Conservation (phyloP, 2,113 vertebrate genomes). For the Otus sunia region DNA sequence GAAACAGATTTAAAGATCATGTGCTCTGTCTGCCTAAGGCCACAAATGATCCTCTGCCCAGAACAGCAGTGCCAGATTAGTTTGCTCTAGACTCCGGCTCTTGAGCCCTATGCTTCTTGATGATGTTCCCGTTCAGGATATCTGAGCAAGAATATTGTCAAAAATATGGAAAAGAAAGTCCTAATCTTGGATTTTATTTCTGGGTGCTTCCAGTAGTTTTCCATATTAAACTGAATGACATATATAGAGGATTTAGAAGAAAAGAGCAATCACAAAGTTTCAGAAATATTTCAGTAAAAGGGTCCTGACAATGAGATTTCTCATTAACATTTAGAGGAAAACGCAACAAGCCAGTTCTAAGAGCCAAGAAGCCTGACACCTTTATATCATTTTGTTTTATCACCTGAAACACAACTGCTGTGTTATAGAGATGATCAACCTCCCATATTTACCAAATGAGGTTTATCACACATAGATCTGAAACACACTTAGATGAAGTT, state of each 20-base stretch:
- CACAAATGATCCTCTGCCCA: background rate
- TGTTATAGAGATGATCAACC: background rate
- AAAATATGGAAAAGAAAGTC: background rate
- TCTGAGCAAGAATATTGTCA: background rate
- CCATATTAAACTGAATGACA: background rate
- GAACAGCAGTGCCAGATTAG: background rate
- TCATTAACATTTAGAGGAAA: background rate
- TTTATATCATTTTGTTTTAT: background rate
- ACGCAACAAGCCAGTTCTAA: background rate
- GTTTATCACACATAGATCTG: background rate
- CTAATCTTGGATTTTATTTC: background rate
- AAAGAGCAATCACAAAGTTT: background rate
- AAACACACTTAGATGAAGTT: background rate
- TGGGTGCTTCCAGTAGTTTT: background rate
- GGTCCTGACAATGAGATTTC: background rate
- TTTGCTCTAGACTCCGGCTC: background rate
- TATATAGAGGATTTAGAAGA: background rate
- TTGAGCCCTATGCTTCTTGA: background rate
- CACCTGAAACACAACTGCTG: background rate
- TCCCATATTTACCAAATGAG: background rate
- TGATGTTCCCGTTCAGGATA: background rate
- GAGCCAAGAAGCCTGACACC: background rate
- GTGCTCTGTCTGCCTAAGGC: background rate
- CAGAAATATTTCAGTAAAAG: background rate
- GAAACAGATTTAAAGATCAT: constrained; percentile 28